These are phyloP conservation scores for Zaprionus africanus DNA, from an alignment of 1,140 invertebrate species.

Conservation along the genomic window DNA sequence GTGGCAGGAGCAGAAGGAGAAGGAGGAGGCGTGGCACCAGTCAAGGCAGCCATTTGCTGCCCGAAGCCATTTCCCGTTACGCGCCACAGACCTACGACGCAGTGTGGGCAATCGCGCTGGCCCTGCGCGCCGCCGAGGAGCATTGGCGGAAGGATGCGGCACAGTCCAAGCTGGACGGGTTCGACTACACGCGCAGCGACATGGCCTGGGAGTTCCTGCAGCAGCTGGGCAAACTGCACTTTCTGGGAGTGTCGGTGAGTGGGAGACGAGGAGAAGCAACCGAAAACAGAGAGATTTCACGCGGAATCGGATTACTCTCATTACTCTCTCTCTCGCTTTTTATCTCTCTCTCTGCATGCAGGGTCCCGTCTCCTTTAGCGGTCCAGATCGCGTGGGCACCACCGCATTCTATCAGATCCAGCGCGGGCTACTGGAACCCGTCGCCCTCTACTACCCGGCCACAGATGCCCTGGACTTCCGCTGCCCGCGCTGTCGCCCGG, in stretches of 20 bases:
- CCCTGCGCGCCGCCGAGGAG: constrained; percentile 83
- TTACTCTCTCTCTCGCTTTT: background rate
- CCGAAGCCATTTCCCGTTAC: constrained; percentile 87
- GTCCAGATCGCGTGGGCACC: constrained; percentile 93
- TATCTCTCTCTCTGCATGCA: constrained; percentile 72
- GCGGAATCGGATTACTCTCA: background rate
- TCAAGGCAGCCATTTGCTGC: constrained; percentile 39
- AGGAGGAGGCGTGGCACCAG: constrained; percentile 39
- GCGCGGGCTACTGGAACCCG: constrained; percentile 88
- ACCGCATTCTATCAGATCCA: constrained; percentile 94
- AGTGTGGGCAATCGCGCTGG: constrained; percentile 93
- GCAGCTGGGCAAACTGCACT: constrained; percentile 90
- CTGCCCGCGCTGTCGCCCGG: constrained; percentile 88
- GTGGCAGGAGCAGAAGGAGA: constrained; percentile 8
- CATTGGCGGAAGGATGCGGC: constrained; percentile 71
- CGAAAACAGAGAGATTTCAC: background rate
- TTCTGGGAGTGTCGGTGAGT: constrained; percentile 93
- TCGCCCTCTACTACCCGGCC: constrained; percentile 91
- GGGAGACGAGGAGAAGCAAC: background rate
- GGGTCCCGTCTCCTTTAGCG: constrained; percentile 94
- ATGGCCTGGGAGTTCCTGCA: constrained; percentile 89
- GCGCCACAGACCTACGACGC: constrained; percentile 94
- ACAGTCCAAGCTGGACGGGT: constrained; percentile 86
- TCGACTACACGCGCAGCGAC: constrained; percentile 89
- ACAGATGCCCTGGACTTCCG: constrained; percentile 88